A percentile compares a stretch with the other conserved stretches of the same genome.
These are phyloP conservation scores for Trisateles emortualis DNA, from an alignment of 2,888 invertebrate species.

Conservation along the genomic window DNA sequence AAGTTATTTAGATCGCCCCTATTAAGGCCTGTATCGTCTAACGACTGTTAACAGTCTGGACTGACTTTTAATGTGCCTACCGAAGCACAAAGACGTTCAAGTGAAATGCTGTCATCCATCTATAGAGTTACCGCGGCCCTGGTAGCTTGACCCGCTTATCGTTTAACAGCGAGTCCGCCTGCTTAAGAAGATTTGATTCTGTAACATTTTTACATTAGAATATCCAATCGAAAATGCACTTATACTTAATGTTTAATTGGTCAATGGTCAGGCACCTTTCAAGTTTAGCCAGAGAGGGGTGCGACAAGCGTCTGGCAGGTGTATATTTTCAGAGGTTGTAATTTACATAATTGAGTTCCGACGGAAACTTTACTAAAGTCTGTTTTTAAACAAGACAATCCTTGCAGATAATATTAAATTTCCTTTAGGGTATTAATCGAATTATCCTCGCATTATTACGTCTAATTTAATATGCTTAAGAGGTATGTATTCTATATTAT, in stretches of 20 bases:
- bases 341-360: slow-evolving; percentile 53
- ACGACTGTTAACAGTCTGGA: too few relatives aligned
- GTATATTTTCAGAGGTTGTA: slow-evolving; percentile 40
- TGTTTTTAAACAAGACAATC: slow-evolving; percentile 15
- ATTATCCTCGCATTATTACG: slow-evolving; percentile 36
- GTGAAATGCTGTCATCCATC: too few relatives aligned
- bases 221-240: not conserved
- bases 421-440: slow-evolving; percentile 29
- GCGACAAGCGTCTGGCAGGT: slow-evolving; percentile 31
- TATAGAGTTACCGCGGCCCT: too few relatives aligned
- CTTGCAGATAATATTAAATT: slow-evolving; percentile 19
- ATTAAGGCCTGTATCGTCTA: too few relatives aligned
- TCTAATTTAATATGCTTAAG: too few relatives aligned
- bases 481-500: too few relatives aligned
- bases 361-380: slow-evolving; percentile 21
- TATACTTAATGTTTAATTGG: slow-evolving; percentile 19
- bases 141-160: too few relatives aligned
- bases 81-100: too few relatives aligned
- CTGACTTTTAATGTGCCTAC: too few relatives aligned
- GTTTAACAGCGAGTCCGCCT: too few relatives aligned
- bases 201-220: not conserved
- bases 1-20: too few relatives aligned
- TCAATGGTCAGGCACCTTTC: slow-evolving; percentile 16
- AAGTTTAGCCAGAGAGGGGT: slow-evolving; percentile 5
- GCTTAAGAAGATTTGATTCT: too few relatives aligned